These are phyloP conservation scores for Drosophila anomalata DNA, from an alignment of 2,888 invertebrate species.

Conservation along the genomic window DNA sequence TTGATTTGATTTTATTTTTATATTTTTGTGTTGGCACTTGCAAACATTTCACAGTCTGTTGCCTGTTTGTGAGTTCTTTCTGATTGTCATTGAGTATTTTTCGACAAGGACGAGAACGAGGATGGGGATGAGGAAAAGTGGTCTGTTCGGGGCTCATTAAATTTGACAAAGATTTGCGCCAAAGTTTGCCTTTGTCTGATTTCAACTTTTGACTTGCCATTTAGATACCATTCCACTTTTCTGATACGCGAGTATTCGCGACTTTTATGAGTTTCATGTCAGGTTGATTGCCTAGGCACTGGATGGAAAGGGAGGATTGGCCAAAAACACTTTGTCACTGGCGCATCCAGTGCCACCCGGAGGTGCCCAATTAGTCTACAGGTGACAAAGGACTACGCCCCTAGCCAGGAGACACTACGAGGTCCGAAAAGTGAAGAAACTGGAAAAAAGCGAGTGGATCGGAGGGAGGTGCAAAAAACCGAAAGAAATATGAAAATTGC, in stretches of 20 bases:
- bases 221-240: slow-evolving; percentile 15
- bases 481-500: slow-evolving; percentile 40
- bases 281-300: slow-evolving; percentile 63
- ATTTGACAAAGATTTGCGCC: slow-evolving; percentile 74
- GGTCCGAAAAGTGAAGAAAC: too few relatives aligned
- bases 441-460: too few relatives aligned
- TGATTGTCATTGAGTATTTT: slow-evolving; percentile 35
- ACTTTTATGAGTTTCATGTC: slow-evolving; percentile 67
- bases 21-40: slow-evolving; percentile 40
- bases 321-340: slow-evolving; percentile 56
- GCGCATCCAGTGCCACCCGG: slow-evolving; percentile 20
- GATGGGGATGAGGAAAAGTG: not conserved
- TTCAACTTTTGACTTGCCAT: slow-evolving; percentile 49
- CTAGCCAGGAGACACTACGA: not conserved
- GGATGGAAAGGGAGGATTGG: not conserved
- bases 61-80: slow-evolving; percentile 46
- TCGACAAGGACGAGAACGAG: not conserved
- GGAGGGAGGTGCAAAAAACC: slow-evolving; percentile 2
- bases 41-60: slow-evolving; percentile 66
- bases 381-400: slow-evolving; percentile 42
- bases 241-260: not conserved
- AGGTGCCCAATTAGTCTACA: slow-evolving; percentile 46
- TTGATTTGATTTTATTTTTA: slow-evolving; percentile 45
- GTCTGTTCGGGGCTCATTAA: slow-evolving; percentile 68
- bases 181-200: slow-evolving; percentile 50